phyloP scores from a whole-genome alignment of 2,113 vertebrate species.

The Ibidorhyncha struthersii region DNA sequence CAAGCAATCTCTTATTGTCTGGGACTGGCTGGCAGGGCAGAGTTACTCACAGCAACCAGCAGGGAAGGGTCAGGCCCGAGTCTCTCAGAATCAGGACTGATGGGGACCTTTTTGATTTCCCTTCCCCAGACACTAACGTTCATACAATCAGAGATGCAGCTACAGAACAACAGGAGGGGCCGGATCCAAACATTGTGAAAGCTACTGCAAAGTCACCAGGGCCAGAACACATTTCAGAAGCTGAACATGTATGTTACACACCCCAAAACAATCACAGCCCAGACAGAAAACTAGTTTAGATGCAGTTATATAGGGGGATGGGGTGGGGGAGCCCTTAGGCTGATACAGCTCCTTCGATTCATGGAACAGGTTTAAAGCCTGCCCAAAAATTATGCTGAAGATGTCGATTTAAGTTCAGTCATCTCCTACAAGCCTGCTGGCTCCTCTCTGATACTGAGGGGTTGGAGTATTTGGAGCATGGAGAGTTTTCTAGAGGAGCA shows the following conservation, averaged over 20 bases:
- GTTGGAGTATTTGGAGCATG: neutral
- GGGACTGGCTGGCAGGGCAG: neutral
- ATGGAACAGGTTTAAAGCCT: neutral
- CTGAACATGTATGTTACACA: neutral
- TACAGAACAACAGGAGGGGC: neutral
- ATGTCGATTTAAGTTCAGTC: neutral
- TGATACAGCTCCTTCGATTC: fast-evolving
- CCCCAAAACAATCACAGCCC: neutral
- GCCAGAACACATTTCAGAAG: neutral
- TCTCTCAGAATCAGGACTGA: neutral
- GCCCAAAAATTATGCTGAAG: neutral
- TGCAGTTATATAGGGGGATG: neutral
- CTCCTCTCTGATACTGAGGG: neutral
- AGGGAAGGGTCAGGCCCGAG: neutral
- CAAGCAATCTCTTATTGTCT: neutral
- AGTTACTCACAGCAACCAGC: fast-evolving
- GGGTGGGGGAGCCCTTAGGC: neutral
- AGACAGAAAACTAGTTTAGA: neutral
- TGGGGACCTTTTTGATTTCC: neutral
- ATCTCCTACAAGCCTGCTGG: neutral
- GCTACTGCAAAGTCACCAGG: neutral
- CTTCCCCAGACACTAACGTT: neutral
- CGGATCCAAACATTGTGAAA: neutral
- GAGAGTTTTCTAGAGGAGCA: neutral
- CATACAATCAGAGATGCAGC: neutral